These are phyloP conservation scores for Megaceryle alcyon DNA, from an alignment of 2,797 vertebrate genomes.

Conservation along the genomic window DNA sequence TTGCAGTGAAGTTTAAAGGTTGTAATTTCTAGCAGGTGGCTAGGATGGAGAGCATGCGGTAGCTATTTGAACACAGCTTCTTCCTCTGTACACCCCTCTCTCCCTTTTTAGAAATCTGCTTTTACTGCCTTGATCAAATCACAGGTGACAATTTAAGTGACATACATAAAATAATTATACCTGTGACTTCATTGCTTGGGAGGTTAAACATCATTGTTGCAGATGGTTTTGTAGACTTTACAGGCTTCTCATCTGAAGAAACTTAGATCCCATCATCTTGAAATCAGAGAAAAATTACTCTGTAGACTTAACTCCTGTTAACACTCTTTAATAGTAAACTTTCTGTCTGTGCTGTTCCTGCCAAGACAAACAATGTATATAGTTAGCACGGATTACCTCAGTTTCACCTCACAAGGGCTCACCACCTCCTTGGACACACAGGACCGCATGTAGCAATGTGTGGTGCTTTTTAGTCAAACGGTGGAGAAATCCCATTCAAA, in stretches of 20 bases:
- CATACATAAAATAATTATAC: neutral
- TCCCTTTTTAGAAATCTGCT: neutral
- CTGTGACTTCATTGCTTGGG: neutral
- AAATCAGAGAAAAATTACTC: neutral
- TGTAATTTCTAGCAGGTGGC: slow-evolving; percentile 73
- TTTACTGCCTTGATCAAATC: neutral
- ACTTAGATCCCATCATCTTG: neutral
- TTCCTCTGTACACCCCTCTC: neutral
- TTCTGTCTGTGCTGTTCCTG: neutral
- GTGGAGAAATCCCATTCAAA: neutral
- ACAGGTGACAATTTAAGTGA: neutral
- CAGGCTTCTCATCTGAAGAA: neutral
- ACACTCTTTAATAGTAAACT: neutral
- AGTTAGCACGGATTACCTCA: neutral
- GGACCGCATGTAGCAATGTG: neutral
- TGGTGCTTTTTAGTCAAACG: neutral
- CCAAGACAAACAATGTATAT: neutral
- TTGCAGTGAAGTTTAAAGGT: slow-evolving; percentile 56
- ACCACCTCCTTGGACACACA: neutral
- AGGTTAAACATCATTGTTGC: neutral
- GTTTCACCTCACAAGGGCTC: neutral
- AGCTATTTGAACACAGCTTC: neutral
- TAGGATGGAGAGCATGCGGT: neutral
- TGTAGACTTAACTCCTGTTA: slow-evolving; percentile 12
- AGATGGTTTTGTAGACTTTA: neutral